Evolutionary conservation across 1,140 invertebrate genomes (phyloP).

Genomic region (Drosophila sp.): DNA sequence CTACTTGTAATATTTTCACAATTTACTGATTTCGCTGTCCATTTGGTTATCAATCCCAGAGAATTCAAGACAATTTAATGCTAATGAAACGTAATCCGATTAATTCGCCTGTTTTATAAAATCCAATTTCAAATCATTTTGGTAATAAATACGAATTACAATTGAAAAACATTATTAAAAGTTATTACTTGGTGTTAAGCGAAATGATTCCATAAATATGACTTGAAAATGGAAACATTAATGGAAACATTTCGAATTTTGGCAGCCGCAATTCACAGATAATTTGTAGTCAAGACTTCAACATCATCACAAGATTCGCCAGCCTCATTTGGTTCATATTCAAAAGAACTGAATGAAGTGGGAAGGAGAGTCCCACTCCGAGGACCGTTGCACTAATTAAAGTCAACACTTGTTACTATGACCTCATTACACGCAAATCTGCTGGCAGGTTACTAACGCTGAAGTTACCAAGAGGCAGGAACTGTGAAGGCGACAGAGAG

Average conservation of each 20-base stretch:
- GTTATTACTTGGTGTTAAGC: not conserved
- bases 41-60: constrained; percentile 10
- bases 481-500: not conserved
- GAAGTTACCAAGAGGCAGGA: constrained; percentile 28
- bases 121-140: constrained; percentile 9
- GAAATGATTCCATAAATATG: not conserved
- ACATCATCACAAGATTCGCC: constrained; percentile 45
- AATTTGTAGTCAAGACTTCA: constrained; percentile 52
- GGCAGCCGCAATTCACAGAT: constrained; percentile 60
- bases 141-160: constrained; percentile 8
- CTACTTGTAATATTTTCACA: constrained; percentile 11
- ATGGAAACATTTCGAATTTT: not conserved
- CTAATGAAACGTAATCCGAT: constrained; percentile 30
- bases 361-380: not conserved
- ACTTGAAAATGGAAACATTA: not conserved
- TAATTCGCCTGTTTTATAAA: not conserved
- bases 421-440: constrained; percentile 79
- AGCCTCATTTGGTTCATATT: constrained; percentile 43
- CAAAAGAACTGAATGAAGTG: constrained; percentile 33
- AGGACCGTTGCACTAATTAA: constrained; percentile 68
- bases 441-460: constrained; percentile 28
- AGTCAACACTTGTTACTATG: constrained; percentile 81
- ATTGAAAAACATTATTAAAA: not conserved
- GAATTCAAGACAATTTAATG: constrained; percentile 28
- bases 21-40: constrained; percentile 7